Percentiles rank a stretch among this genome's conserved stretches.
phyloP scores from a whole-genome alignment of 2,888 invertebrate species.

The Branchellion lobata region DNA sequence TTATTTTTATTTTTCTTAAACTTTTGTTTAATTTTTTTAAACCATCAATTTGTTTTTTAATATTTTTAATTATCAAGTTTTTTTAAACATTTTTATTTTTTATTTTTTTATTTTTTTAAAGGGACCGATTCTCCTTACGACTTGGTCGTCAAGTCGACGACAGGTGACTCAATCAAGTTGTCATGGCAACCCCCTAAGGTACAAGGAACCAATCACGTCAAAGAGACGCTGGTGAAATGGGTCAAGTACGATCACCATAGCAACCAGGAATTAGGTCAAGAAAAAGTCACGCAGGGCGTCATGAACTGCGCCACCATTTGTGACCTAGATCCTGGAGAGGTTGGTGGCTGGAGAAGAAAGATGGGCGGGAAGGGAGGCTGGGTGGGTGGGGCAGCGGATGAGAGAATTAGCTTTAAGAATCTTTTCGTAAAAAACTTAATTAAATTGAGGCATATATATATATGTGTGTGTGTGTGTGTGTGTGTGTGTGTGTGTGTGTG shows the following conservation, averaged over 20 bases:
- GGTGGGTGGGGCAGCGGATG: too few relatives aligned
- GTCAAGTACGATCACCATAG: conserved; percentile 53
- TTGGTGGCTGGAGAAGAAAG: not conserved
- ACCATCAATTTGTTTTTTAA: not conserved
- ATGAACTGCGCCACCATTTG: conserved; percentile 55
- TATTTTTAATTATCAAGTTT: not conserved
- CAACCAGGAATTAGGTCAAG: conserved; percentile 3
- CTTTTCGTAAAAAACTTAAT: too few relatives aligned
- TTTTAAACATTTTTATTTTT: not conserved
- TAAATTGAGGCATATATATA: too few relatives aligned
- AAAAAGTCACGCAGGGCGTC: conserved; percentile 37
- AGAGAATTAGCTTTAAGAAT: too few relatives aligned
- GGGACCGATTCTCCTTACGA: conserved; percentile 60
- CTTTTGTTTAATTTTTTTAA: not conserved
- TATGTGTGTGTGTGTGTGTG: too few relatives aligned
- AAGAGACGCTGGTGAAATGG: conserved; percentile 60
- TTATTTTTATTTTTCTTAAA: not conserved
- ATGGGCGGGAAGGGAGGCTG: too few relatives aligned
- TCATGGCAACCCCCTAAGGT: conserved; percentile 61
- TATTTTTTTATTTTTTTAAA: conserved; percentile 53
- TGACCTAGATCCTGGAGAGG: conserved; percentile 58
- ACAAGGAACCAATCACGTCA: conserved; percentile 60
- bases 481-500: too few relatives aligned
- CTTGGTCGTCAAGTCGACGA: conserved; percentile 52
- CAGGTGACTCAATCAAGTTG: conserved; percentile 56